Conservation (phyloP, 2,797 vertebrate genomes). For the Fistularia commersonii region DNA sequence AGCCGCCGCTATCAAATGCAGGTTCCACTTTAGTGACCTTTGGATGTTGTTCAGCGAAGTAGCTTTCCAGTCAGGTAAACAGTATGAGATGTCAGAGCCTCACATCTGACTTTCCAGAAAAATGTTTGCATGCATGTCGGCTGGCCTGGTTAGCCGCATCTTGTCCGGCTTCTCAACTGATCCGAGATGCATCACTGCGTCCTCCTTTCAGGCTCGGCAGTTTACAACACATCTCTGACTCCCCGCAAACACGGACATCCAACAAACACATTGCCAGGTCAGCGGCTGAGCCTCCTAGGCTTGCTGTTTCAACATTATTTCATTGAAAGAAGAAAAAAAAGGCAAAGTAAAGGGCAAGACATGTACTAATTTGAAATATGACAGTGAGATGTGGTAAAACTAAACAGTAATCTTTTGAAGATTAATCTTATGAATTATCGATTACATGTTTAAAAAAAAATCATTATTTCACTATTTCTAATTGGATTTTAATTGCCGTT, state of each 20-base stretch:
- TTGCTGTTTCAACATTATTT: background rate
- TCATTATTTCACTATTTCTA: background rate
- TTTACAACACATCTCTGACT: constrained; percentile 89
- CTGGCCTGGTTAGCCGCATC: background rate
- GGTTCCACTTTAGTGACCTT: constrained; percentile 86
- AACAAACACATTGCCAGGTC: constrained; percentile 71
- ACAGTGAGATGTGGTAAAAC: background rate
- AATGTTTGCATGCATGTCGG: background rate
- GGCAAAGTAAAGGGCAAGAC: background rate
- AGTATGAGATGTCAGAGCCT: background rate
- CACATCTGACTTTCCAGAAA: background rate
- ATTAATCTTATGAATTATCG: background rate
- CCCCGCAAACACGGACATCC: constrained; percentile 75
- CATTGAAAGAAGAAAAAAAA: too few species aligned
- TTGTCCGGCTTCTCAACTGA: background rate
- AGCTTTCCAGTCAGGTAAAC: constrained; percentile 90
- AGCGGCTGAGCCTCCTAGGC: constrained; percentile 5
- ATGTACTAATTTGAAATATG: too few species aligned
- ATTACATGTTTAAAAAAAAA: background rate
- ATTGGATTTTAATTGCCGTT: background rate
- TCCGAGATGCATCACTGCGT: background rate
- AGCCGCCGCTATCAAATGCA: constrained; percentile 90
- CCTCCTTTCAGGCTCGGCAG: constrained; percentile 80
- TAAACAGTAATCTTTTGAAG: constrained; percentile 1
- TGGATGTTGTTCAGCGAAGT: constrained; percentile 99